A percentile compares a stretch with the other conserved stretches of the same genome.
These are phyloP conservation scores for Chrysemys picta DNA, from an alignment of 2,113 vertebrate genomes.

Conservation along the genomic window DNA sequence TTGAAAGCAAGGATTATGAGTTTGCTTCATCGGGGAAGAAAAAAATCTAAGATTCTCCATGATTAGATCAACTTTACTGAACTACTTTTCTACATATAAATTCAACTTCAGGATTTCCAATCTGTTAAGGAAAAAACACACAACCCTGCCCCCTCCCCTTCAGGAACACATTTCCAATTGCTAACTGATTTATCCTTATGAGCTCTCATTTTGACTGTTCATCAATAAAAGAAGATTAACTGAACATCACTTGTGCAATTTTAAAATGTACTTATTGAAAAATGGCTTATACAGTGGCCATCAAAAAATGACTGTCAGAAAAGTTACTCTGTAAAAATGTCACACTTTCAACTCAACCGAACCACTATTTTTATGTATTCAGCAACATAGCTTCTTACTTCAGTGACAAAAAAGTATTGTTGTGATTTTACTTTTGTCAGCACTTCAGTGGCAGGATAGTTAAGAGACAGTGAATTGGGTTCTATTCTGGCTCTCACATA, in stretches of 20 bases:
- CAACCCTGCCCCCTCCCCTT: no score
- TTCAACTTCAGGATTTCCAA: not conserved
- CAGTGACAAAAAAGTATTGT: not conserved
- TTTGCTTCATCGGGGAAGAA: not conserved
- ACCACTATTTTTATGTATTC: not conserved
- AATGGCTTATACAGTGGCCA: not conserved
- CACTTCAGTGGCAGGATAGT: not conserved
- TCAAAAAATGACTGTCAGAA: not conserved
- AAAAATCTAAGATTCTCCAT: not conserved
- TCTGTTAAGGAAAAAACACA: not conserved
- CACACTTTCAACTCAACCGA: not conserved
- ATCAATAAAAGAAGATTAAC: not conserved
- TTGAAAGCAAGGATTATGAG: not conserved
- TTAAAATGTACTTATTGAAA: not conserved
- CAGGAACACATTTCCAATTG: not conserved
- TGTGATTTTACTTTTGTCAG: not conserved
- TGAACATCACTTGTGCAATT: not conserved
- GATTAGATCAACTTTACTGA: not conserved
- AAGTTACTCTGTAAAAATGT: not conserved
- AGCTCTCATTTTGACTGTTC: not conserved
- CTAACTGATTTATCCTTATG: not conserved
- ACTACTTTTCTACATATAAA: not conserved
- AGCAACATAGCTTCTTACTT: not conserved
- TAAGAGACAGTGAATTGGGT: not conserved
- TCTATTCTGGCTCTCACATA: not conserved